A percentile compares a stretch with the other conserved stretches of the same genome.
Conservation (phyloP, 2,113 vertebrate genomes). For the Corythornis madagascariensis region DNA sequence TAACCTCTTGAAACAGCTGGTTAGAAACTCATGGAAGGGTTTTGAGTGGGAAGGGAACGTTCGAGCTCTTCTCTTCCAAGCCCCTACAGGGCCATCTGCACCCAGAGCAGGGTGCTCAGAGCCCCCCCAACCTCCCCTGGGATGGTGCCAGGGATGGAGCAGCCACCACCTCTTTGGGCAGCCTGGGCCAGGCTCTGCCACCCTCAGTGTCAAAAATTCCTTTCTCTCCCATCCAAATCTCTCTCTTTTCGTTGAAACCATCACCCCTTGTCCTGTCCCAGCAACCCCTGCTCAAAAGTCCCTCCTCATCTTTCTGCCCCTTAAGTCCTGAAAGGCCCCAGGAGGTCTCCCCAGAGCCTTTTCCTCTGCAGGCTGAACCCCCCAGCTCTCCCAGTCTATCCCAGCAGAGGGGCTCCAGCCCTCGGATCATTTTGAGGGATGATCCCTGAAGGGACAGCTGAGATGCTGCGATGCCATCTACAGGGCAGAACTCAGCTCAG, state of each 20-base stretch:
- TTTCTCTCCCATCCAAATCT: not conserved
- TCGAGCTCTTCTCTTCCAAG: not conserved
- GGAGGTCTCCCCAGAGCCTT: not conserved
- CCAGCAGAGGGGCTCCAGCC: not conserved
- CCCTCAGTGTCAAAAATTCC: not conserved
- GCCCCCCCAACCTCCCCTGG: not conserved
- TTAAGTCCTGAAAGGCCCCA: not conserved
- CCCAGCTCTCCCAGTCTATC: not conserved
- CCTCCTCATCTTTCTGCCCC: not conserved
- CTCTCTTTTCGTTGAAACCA: not conserved
- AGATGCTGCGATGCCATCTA: slow-evolving; percentile 31
- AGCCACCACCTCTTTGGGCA: not conserved
- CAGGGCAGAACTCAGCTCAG: not conserved
- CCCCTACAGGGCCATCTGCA: not conserved
- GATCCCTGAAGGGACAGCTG: not conserved
- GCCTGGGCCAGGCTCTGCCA: not conserved
- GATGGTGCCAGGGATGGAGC: not conserved
- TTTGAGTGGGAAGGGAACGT: not conserved
- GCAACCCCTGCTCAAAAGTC: not conserved
- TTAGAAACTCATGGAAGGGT: too few species aligned
- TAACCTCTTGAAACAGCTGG: too few species aligned
- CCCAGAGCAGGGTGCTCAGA: not conserved
- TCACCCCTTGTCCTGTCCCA: not conserved
- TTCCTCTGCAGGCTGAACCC: not conserved
- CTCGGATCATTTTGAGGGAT: not conserved